Conservation (phyloP, 37 sponge, comb jelly and placozoan species). For the Agelas oroides region DNA sequence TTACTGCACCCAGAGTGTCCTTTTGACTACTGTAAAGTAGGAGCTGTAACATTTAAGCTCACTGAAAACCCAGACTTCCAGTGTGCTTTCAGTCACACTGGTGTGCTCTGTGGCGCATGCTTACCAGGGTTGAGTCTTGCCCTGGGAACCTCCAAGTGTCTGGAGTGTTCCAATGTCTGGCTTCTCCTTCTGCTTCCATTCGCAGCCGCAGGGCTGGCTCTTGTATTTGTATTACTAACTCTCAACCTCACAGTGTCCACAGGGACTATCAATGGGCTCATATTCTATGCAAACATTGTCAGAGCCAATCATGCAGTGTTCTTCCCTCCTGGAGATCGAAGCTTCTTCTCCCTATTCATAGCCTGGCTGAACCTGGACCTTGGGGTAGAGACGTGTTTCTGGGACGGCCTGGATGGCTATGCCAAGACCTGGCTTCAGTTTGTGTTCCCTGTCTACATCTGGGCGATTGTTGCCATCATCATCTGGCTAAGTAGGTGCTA, state of each 20-base stretch:
- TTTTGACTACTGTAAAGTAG: no score
- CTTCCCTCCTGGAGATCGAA: not conserved
- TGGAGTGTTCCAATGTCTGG: constrained; percentile 25
- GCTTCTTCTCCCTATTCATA: constrained; percentile 10
- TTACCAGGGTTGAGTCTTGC: constrained; percentile 7
- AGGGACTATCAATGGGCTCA: constrained; percentile 47
- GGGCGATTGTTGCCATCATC: not conserved
- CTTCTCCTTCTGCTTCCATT: constrained; percentile 21
- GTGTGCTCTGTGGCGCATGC: constrained; percentile 53
- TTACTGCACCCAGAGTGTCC: no score
- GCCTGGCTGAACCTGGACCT: constrained; percentile 38
- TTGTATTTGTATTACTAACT: constrained; percentile 19
- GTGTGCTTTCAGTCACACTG: constrained; percentile 25
- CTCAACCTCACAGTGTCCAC: constrained; percentile 45
- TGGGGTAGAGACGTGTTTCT: constrained; percentile 37
- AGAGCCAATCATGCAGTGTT: not conserved
- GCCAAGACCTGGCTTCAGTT: not conserved
- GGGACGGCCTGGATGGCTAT: constrained; percentile 23
- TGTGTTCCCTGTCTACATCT: constrained; percentile 24
- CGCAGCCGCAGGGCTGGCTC: constrained; percentile 11
- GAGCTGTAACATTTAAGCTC: no score
- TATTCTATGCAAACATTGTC: constrained; percentile 50
- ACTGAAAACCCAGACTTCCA: constrained; percentile 2
- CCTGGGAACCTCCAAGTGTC: constrained; percentile 29
- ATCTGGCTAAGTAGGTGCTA: not conserved